These are phyloP conservation scores for Liodrosophila aerea DNA, from an alignment of 2,888 invertebrate species.

Conservation along the genomic window DNA sequence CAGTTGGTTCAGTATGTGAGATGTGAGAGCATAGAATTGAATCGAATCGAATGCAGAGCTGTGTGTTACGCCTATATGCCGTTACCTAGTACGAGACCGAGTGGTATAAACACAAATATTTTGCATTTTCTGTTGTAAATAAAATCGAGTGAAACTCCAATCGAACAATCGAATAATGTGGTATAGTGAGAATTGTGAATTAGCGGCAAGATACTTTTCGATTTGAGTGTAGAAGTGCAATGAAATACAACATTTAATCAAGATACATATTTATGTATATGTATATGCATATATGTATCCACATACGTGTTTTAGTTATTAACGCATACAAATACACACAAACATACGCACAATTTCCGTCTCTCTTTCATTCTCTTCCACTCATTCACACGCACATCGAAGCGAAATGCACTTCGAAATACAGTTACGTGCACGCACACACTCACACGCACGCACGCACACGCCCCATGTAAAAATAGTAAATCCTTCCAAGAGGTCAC, in stretches of 20 bases:
- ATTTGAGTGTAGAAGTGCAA: slow-evolving; percentile 46
- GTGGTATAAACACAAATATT: neutral
- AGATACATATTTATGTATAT: slow-evolving; percentile 41
- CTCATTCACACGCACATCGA: slow-evolving; percentile 32
- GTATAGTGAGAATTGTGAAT: too few species aligned
- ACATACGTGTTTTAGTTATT: slow-evolving; percentile 16
- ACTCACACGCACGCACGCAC: slow-evolving; percentile 35
- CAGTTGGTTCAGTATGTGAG: slow-evolving; percentile 40
- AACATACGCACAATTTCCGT: slow-evolving; percentile 28
- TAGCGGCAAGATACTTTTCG: too few species aligned
- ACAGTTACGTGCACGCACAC: slow-evolving; percentile 63
- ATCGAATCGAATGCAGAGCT: slow-evolving; percentile 24
- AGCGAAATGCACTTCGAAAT: slow-evolving; percentile 66
- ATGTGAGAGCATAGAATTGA: slow-evolving; percentile 45
- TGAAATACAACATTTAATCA: slow-evolving; percentile 56
- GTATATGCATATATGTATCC: slow-evolving; percentile 39
- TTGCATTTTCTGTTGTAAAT: too few species aligned
- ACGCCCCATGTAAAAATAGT: slow-evolving; percentile 65
- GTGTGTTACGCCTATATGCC: slow-evolving; percentile 25
- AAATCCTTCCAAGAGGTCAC: slow-evolving; percentile 72
- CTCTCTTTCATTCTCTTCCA: slow-evolving; percentile 21
- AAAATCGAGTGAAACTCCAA: too few species aligned
- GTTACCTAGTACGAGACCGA: slow-evolving; percentile 12
- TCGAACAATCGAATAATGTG: slow-evolving; percentile 35
- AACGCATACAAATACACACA: slow-evolving; percentile 18